These are phyloP conservation scores for Galeruca laticollis DNA, from an alignment of 2,888 invertebrate genomes.

Conservation along the genomic window DNA sequence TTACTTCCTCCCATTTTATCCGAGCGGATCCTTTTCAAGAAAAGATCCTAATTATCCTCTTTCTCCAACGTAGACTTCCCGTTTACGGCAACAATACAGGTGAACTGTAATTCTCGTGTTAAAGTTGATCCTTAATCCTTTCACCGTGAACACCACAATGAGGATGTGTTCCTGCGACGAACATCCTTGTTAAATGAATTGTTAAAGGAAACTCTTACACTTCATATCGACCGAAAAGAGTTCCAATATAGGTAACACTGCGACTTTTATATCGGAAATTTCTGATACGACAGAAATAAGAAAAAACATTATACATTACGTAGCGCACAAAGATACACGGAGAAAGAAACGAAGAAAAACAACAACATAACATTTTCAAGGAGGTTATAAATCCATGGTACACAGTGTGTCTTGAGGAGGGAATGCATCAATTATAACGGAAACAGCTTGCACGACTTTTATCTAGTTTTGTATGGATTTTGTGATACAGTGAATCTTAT, in stretches of 20 bases:
- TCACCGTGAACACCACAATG: constrained; percentile 44
- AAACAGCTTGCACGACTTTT: too few species aligned
- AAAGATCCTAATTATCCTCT: constrained; percentile 51
- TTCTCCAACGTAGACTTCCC: constrained; percentile 45
- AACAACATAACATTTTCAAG: too few species aligned
- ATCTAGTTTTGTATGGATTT: too few species aligned
- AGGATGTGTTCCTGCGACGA: constrained; percentile 35
- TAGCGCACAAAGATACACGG: too few species aligned
- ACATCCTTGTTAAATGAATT: constrained; percentile 41
- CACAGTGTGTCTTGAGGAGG: too few species aligned
- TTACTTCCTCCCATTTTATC: constrained; percentile 18
- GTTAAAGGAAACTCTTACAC: constrained; percentile 24
- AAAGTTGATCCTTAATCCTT: constrained; percentile 45
- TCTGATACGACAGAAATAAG: neutral
- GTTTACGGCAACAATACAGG: constrained; percentile 52
- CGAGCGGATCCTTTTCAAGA: constrained; percentile 26
- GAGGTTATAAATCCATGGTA: too few species aligned
- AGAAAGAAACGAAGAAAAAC: neutral
- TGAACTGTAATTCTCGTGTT: constrained; percentile 45
- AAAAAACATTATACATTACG: neutral
- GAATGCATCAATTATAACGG: too few species aligned
- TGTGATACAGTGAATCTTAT: too few species aligned
- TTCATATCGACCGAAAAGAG: constrained; percentile 13
- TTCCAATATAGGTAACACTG: constrained; percentile 9
- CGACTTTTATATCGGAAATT: neutral